Conservation (phyloP, 2,113 vertebrate species). For the Tapirus terrestris region DNA sequence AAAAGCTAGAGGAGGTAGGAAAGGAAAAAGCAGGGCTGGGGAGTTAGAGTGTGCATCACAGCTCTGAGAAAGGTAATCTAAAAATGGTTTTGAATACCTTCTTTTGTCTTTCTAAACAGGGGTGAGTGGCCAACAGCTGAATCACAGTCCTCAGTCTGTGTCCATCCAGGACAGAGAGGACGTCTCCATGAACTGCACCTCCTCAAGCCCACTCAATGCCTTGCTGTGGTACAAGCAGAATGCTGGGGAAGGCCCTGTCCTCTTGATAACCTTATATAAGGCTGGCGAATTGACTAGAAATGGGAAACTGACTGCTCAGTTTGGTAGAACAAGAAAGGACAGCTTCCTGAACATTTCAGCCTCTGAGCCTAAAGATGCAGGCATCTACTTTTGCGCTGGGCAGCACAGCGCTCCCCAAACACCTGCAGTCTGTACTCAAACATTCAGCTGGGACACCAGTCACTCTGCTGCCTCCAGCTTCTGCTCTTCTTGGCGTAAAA, state of each 20-base stretch:
- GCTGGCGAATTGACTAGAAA: not conserved
- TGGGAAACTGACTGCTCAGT: conserved; percentile 17
- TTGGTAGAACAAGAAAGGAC: conserved; percentile 21
- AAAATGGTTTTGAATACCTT: not conserved
- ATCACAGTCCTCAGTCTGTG: conserved; percentile 11
- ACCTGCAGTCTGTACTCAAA: conserved; percentile 38
- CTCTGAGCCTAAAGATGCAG: not conserved
- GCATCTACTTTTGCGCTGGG: conserved; percentile 30
- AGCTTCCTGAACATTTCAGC: conserved; percentile 28
- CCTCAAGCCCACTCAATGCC: not conserved
- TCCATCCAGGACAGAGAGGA: not conserved
- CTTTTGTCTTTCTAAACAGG: conserved; percentile 46
- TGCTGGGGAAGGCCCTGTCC: not conserved
- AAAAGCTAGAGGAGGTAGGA: not conserved
- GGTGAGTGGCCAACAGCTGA: conserved; percentile 16
- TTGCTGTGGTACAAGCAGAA: conserved; percentile 47
- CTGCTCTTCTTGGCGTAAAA: not conserved
- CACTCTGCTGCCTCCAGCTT: not conserved
- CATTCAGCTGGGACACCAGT: not conserved
- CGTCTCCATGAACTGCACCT: conserved; percentile 33
- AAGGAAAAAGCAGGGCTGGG: not conserved
- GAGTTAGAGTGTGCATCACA: not conserved
- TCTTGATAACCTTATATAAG: conserved; percentile 26
- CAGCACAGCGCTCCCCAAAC: not conserved
- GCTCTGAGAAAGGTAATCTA: not conserved